Evolutionary conservation across 2,113 vertebrate species (phyloP), one percentile per base, ranked within the genome.

Genomic region (Syngnathoides biaculeatus): DNA sequence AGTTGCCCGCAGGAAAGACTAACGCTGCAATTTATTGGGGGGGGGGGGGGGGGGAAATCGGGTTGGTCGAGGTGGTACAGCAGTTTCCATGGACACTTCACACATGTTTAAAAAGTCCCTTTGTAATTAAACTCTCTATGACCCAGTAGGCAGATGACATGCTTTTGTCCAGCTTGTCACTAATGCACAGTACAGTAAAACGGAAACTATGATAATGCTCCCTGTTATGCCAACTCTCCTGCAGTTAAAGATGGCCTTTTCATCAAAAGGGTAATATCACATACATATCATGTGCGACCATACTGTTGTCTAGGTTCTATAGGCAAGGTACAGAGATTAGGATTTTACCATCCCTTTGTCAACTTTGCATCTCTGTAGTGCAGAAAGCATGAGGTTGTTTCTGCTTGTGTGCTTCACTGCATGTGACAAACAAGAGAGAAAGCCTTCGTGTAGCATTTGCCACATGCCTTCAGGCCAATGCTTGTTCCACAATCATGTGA

Each of bases 111-210:
- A 38, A 45, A 3, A 26, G 8, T 17, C 27, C 8, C 15, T 42
- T 62, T 65, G 68, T 65, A 68, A 74, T 67, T 42, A 45, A n/a
- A 78, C n/a, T 59, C 30, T 0, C 2, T 1, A 19, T 60, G 30
- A 14, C n/a, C 20, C 6, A 40, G 22, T 39, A 5, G 3, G 20
- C 30, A 59, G 26, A 57, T 1, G 19, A 20, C 8, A 22, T 35
- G 30, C 10, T 10, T 22, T 40, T 39, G 58, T 12, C 19, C n/a
- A 60, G 8, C 11, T n/a, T 40, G 58, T 20, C 26, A 58, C 26
- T 60, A 38, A n/a, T n/a, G 38, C 13, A 11, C 12, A 60, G n/a
- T 35, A 35, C 30, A 35, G 30, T 35, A 35, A 6, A 35, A 40
- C 40, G 58, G 35, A 39, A 64, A 62, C 30, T 26, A 56, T 48